phyloP scores from a whole-genome alignment of 2,113 vertebrate genomes.

The Acanthisitta chloris region DNA sequence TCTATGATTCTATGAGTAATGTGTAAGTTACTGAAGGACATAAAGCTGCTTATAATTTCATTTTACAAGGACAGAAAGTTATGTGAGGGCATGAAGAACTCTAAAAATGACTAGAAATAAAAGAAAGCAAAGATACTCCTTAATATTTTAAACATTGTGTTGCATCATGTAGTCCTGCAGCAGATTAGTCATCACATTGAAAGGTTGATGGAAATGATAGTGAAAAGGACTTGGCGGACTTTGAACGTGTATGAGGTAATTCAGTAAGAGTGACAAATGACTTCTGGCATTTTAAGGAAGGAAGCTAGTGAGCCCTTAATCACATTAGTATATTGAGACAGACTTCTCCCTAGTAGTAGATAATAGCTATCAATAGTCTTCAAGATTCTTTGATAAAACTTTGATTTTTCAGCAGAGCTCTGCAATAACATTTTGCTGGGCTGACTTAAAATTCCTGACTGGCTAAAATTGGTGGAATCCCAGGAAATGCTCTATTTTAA shows the following conservation, averaged over 20 bases:
- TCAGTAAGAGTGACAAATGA: constrained; percentile 29
- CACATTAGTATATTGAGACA: not conserved
- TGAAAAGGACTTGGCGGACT: constrained; percentile 29
- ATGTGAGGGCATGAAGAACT: not conserved
- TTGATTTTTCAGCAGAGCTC: not conserved
- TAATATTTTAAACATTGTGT: constrained; percentile 49
- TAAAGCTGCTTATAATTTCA: not conserved
- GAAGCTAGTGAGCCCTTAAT: not conserved
- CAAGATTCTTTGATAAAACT: not conserved
- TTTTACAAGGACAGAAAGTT: not conserved
- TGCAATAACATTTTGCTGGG: not conserved
- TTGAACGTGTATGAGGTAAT: constrained; percentile 18
- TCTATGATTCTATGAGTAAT: too few relatives aligned
- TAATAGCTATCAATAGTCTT: not conserved
- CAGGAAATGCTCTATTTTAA: not conserved
- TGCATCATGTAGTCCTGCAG: constrained; percentile 34
- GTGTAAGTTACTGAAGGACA: not conserved
- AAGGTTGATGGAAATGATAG: constrained; percentile 50
- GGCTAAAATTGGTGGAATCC: not conserved
- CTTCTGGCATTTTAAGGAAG: constrained; percentile 39
- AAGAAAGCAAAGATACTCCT: constrained; percentile 4
- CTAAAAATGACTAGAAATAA: not conserved
- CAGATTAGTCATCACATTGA: constrained; percentile 46
- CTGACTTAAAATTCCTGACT: not conserved
- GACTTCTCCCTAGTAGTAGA: not conserved